Evolutionary conservation across 2,797 vertebrate species (phyloP).

Genomic region (Paedocypris micromegethes): DNA sequence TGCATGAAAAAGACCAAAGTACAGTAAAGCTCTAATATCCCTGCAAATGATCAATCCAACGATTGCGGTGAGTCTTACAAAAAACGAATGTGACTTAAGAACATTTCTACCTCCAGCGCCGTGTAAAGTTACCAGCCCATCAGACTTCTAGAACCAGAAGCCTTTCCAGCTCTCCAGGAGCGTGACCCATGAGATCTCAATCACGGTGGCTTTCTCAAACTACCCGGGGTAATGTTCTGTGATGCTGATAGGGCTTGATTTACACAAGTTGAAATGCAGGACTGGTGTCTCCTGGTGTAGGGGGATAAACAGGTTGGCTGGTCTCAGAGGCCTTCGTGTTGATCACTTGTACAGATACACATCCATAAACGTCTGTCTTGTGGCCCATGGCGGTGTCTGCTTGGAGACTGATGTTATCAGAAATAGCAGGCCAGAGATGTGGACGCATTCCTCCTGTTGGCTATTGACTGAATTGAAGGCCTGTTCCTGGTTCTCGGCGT

Average conservation of each 20-base stretch:
- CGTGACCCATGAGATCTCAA: slow-evolving; percentile 14
- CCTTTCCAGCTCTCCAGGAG: neutral
- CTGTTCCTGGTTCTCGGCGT: slow-evolving; percentile 27
- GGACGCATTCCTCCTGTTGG: slow-evolving; percentile 63
- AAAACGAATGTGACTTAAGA: neutral
- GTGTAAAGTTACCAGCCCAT: too few relatives aligned
- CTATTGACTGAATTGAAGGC: slow-evolving; percentile 35
- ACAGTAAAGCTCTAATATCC: too few relatives aligned
- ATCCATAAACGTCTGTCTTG: slow-evolving; percentile 66
- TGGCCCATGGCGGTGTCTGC: slow-evolving; percentile 60
- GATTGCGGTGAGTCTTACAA: too few relatives aligned
- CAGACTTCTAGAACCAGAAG: neutral
- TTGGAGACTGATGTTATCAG: slow-evolving; percentile 75
- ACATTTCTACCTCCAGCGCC: neutral
- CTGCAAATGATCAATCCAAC: too few relatives aligned
- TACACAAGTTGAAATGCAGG: slow-evolving; percentile 42
- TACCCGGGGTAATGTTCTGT: slow-evolving; percentile 35
- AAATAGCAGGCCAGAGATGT: slow-evolving; percentile 53
- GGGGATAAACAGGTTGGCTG: slow-evolving; percentile 37
- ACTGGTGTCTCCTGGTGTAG: slow-evolving; percentile 45
- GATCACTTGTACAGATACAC: slow-evolving; percentile 65
- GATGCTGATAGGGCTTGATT: slow-evolving; percentile 45
- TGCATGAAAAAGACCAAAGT: too few relatives aligned
- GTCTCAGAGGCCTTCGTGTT: slow-evolving; percentile 55
- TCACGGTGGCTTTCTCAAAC: slow-evolving; percentile 17